Evolutionary conservation across 2,797 vertebrate genomes (phyloP).

Genomic region (Enteromius treurensis): DNA sequence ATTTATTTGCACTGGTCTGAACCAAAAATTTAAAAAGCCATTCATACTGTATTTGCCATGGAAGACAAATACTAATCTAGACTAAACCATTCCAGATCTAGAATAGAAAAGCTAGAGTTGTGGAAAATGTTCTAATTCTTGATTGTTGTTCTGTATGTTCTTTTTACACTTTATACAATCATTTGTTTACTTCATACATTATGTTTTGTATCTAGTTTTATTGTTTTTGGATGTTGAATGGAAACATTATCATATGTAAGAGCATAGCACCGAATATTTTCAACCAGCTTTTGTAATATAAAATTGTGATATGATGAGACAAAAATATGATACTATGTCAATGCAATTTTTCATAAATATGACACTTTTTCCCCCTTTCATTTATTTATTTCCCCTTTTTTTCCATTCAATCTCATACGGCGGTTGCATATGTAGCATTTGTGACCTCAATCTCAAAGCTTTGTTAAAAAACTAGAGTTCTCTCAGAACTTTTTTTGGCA

Average conservation of each 20-base stretch:
- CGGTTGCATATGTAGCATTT: background rate
- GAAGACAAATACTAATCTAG: background rate
- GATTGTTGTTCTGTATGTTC: background rate
- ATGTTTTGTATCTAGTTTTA: background rate
- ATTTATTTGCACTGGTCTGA: background rate
- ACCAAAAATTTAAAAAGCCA: background rate
- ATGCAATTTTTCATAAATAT: background rate
- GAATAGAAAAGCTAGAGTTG: background rate
- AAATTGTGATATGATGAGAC: background rate
- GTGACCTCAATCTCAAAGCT: slow-evolving; percentile 6
- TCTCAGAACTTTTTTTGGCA: background rate
- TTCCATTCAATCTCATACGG: background rate
- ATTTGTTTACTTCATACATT: background rate
- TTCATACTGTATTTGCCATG: background rate
- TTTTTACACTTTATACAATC: background rate
- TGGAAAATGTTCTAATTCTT: background rate
- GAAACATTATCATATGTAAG: background rate
- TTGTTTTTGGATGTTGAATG: background rate
- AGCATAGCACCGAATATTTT: background rate
- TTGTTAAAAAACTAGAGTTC: slow-evolving; percentile 14
- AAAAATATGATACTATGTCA: background rate
- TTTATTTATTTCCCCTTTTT: background rate
- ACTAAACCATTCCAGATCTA: background rate
- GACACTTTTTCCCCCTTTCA: background rate
- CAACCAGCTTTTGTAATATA: background rate